These are phyloP conservation scores for Ctena decussata DNA, from an alignment of 2,888 invertebrate genomes.

Conservation along the genomic window DNA sequence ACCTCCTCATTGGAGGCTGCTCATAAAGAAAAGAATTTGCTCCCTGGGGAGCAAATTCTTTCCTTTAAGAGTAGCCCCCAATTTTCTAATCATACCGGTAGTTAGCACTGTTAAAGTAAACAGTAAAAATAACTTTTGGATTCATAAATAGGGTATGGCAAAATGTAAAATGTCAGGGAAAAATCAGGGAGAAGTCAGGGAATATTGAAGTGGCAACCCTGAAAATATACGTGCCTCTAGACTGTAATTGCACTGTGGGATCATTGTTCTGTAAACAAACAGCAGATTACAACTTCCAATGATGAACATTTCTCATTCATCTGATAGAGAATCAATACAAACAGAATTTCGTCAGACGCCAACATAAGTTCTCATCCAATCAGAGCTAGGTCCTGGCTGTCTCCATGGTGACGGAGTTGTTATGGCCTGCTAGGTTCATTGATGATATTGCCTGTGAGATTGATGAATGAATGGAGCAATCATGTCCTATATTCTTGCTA, in stretches of 20 bases:
- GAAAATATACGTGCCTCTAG: too few relatives aligned
- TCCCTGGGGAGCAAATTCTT: too few relatives aligned
- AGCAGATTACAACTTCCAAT: neutral
- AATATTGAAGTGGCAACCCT: too few relatives aligned
- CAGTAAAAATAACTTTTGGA: too few relatives aligned
- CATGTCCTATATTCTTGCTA: neutral
- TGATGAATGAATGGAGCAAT: neutral
- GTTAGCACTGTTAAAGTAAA: too few relatives aligned
- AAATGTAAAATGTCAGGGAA: too few relatives aligned
- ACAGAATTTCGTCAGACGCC: constrained; percentile 48
- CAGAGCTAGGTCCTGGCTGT: neutral
- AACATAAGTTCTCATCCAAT: neutral
- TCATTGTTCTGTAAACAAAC: neutral
- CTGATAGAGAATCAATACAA: constrained; percentile 50
- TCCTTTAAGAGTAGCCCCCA: too few relatives aligned
- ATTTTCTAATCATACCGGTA: too few relatives aligned
- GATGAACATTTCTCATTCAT: neutral
- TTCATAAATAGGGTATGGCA: too few relatives aligned
- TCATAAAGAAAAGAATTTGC: too few relatives aligned
- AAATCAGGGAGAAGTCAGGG: too few relatives aligned
- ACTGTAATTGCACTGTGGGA: neutral
- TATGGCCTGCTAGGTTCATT: neutral
- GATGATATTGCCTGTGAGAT: neutral
- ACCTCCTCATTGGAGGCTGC: too few relatives aligned
- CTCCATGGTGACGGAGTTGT: neutral